Percentiles rank a stretch among this genome's conserved stretches.
Conservation (phyloP, 2,888 invertebrate species). For the Eupithecia subumbrata region DNA sequence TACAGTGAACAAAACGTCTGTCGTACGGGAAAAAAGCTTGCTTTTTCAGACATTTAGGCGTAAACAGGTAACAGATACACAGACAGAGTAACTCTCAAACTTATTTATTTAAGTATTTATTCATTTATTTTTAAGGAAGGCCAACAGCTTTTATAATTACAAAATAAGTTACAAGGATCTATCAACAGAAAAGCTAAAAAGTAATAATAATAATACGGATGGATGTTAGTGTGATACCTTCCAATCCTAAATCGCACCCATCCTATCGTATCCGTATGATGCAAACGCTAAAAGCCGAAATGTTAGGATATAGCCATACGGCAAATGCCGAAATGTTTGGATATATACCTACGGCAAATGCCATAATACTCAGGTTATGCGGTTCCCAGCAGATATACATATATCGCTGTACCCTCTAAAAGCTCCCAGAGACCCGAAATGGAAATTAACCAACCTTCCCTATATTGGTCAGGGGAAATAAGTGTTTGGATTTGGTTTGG, state of each 20-base stretch:
- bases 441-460: constrained; percentile 63
- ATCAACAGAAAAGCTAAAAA: no score
- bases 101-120: no score
- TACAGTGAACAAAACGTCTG: no score
- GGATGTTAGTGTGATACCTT: no score
- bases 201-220: no score
- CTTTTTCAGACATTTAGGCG: no score
- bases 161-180: no score
- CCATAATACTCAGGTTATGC: constrained; percentile 36
- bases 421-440: constrained; percentile 51
- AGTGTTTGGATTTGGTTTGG: constrained; percentile 3
- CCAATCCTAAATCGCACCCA: neutral
- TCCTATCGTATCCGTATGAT: neutral
- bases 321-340: constrained; percentile 25
- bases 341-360: constrained; percentile 17
- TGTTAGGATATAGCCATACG: constrained; percentile 27
- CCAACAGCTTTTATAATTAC: no score
- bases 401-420: constrained; percentile 43
- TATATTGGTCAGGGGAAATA: constrained; percentile 44
- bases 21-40: no score
- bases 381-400: constrained; percentile 36
- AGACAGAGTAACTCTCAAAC: no score
- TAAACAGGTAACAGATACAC: no score
- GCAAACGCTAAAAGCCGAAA: constrained; percentile 15
- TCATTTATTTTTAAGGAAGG: no score